phyloP scores from a whole-genome alignment of 2,797 vertebrate species.

The Sylvilagus floridanus region DNA sequence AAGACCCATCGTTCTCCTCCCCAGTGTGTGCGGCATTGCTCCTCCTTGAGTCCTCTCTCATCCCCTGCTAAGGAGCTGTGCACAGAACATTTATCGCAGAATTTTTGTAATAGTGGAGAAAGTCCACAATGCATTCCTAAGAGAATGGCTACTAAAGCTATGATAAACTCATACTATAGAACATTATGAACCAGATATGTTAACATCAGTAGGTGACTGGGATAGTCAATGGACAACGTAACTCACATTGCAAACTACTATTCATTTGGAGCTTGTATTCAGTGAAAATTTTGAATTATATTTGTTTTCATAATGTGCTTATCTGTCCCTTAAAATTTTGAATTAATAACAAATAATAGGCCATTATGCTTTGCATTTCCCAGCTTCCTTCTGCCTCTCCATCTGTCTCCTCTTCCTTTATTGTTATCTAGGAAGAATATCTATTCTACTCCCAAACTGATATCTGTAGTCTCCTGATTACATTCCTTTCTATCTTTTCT shows the following conservation, averaged over 20 bases:
- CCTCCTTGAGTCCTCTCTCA: background rate
- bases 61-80: background rate
- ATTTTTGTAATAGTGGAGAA: background rate
- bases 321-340: background rate
- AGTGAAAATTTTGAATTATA: background rate
- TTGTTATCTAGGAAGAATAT: background rate
- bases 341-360: background rate
- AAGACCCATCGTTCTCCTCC: background rate
- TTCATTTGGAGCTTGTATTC: background rate
- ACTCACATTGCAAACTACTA: background rate
- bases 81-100: background rate
- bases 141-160: background rate
- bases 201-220: background rate
- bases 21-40: background rate
- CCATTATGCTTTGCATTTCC: background rate
- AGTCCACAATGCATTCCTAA: background rate
- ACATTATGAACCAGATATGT: background rate
- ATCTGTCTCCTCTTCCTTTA: background rate
- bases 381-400: background rate
- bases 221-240: background rate
- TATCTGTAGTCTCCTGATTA: background rate
- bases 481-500: background rate
- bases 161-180: background rate
- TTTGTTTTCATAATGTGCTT: background rate
- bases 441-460: background rate